Percentiles rank a stretch among this genome's conserved stretches.
These are phyloP conservation scores for Cephalopterus ornatus DNA, from an alignment of 2,113 vertebrate species.

Conservation along the genomic window DNA sequence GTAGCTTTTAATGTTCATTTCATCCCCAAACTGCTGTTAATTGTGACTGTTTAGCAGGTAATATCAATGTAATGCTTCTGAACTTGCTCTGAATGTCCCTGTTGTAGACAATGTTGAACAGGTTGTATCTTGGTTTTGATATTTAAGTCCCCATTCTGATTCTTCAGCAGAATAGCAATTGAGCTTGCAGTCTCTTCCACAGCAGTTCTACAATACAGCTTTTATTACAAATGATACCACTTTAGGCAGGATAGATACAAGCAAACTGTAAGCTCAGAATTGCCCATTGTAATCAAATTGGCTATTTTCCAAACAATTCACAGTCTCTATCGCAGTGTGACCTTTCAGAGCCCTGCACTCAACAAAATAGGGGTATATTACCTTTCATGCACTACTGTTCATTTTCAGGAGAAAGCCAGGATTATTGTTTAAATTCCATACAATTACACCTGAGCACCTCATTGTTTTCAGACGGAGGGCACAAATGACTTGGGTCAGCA, in stretches of 20 bases:
- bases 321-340: slow-evolving; percentile 31
- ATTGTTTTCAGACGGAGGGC: neutral
- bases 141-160: neutral
- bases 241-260: slow-evolving; percentile 35
- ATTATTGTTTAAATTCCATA: slow-evolving; percentile 43
- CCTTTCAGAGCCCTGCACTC: slow-evolving; percentile 52
- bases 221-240: slow-evolving; percentile 50
- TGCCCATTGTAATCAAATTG: slow-evolving; percentile 61
- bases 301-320: slow-evolving; percentile 62
- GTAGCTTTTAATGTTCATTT: neutral
- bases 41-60: neutral
- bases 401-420: slow-evolving; percentile 37
- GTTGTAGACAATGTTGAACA: neutral
- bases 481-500: neutral
- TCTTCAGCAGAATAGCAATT: neutral
- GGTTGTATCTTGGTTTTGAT: neutral
- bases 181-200: neutral
- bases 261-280: slow-evolving; percentile 47
- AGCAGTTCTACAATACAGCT: neutral
- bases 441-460: slow-evolving; percentile 28
- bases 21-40: neutral
- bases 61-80: neutral
- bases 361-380: slow-evolving; percentile 47
- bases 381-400: slow-evolving; percentile 35
- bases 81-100: neutral